phyloP scores from a whole-genome alignment of 2,797 vertebrate genomes.

The Babyrousa celebensis region DNA sequence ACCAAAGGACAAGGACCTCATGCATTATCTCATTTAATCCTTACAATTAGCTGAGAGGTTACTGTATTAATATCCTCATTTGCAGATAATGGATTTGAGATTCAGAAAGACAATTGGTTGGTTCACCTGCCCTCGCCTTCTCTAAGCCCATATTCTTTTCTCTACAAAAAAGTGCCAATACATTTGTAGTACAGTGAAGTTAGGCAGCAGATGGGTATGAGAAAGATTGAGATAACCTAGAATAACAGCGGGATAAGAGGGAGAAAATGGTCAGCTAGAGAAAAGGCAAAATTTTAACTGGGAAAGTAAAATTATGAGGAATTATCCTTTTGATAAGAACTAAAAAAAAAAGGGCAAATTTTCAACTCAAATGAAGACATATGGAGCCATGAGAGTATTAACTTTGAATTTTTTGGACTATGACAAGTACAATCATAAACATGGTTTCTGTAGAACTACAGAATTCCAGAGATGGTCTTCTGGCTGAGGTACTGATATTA shows the following conservation, averaged over 20 bases:
- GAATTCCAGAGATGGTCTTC: conserved; percentile 34
- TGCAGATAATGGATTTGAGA: not conserved
- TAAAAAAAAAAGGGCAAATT: not conserved
- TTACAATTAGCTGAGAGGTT: not conserved
- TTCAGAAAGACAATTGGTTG: not conserved
- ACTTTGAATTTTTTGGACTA: not conserved
- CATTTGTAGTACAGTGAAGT: not conserved
- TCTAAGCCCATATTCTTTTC: not conserved
- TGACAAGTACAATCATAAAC: not conserved
- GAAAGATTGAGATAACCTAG: not conserved
- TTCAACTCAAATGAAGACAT: conserved; percentile 18
- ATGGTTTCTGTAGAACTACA: conserved; percentile 1
- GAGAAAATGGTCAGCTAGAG: not conserved
- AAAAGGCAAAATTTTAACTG: not conserved
- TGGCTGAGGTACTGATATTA: not conserved
- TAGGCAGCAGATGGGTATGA: not conserved
- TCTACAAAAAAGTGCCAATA: not conserved
- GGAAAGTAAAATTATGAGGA: conserved; percentile 26
- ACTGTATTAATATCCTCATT: not conserved
- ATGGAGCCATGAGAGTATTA: not conserved
- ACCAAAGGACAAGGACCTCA: not conserved
- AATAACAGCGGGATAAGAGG: conserved; percentile 39
- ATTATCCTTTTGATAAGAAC: not conserved
- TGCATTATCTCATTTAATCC: conserved; percentile 8
- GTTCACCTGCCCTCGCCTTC: not conserved